Conservation (phyloP, 2,113 vertebrate species). For the Oncorhynchus nerka region DNA sequence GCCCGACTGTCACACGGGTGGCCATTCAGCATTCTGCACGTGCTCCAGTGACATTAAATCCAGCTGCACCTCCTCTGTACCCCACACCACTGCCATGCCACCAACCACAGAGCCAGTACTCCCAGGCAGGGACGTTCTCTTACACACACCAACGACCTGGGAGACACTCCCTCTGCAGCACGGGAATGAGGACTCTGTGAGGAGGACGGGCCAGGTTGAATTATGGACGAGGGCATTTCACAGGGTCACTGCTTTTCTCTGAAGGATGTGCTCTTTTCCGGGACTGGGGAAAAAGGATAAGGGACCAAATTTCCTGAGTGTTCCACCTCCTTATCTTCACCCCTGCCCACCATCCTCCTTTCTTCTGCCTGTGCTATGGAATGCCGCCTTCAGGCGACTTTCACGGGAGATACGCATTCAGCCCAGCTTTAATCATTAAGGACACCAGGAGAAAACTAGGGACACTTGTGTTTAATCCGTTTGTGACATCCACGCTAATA, state of each 20-base stretch:
- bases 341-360: neutral
- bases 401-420: constrained; percentile 69
- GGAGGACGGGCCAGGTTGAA: neutral
- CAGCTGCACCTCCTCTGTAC: neutral
- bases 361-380: neutral
- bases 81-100: neutral
- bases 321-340: neutral
- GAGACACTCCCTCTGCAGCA: neutral
- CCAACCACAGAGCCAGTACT: neutral
- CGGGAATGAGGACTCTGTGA: neutral
- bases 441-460: constrained; percentile 77
- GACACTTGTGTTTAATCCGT: constrained; percentile 82
- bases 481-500: constrained; percentile 83
- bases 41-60: neutral
- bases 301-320: neutral
- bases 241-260: neutral
- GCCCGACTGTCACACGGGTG: neutral
- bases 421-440: constrained; percentile 75
- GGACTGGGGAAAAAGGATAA: neutral
- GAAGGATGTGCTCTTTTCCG: neutral
- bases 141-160: neutral
- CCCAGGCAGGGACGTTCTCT: neutral
- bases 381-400: constrained; percentile 43
- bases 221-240: neutral
- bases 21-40: neutral